phyloP scores from a whole-genome alignment of 2,797 vertebrate species.

The Acipenser transmontanus region DNA sequence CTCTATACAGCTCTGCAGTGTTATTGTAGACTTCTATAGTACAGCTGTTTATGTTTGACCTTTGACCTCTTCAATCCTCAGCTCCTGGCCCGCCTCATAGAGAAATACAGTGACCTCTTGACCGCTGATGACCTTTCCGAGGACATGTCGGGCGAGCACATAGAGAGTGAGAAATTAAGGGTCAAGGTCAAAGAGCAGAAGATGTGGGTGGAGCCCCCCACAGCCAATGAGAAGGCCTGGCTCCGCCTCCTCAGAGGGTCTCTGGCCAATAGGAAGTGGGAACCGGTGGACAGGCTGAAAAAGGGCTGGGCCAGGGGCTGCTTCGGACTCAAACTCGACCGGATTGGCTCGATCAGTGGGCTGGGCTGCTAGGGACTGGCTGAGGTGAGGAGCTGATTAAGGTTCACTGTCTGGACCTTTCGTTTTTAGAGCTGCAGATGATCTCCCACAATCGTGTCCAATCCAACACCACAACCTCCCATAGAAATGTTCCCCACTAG shows the following conservation, averaged over 20 bases:
- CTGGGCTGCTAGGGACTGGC: conserved; percentile 67
- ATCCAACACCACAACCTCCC: too few species aligned
- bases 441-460: too few species aligned
- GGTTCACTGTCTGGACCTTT: too few species aligned
- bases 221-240: conserved; percentile 57
- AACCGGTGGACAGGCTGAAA: conserved; percentile 61
- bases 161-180: conserved; percentile 51
- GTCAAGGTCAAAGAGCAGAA: conserved; percentile 51
- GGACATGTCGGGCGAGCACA: conserved; percentile 54
- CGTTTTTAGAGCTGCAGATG: too few species aligned
- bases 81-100: conserved; percentile 67
- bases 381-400: conserved; percentile 9
- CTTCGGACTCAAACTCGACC: conserved; percentile 79
- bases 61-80: conserved; percentile 25
- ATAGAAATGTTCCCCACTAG: too few species aligned
- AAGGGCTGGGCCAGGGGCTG: conserved; percentile 70
- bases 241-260: conserved; percentile 64
- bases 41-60: too few species aligned
- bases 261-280: conserved; percentile 64
- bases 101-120: conserved; percentile 67
- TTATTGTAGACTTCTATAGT: too few species aligned
- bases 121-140: conserved; percentile 62
- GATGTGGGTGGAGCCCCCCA: conserved; percentile 55
- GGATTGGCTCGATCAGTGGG: conserved; percentile 78
- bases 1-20: too few species aligned